Base-by-base conservation (phyloP, 1,140 invertebrate genomes). In the Drosophila tropicalis region DNA sequence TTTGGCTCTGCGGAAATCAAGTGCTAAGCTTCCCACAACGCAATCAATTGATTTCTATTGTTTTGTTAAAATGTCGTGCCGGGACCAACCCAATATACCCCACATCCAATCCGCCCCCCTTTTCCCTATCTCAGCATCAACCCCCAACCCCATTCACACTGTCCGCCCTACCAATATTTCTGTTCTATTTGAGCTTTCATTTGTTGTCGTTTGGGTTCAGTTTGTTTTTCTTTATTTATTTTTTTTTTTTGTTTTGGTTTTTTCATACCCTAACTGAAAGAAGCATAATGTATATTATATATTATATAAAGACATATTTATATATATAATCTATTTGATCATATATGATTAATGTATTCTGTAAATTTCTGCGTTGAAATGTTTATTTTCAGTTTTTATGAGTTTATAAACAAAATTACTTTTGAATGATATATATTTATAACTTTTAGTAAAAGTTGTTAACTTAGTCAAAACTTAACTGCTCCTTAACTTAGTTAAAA, bases 31-130 rank as follows among this genome's bases (percentile, higher is more conserved):
- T 89, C 83, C 83, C 83, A 89, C 83, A 87, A 87, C 84, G 84
- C 84, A 89, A 87, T 89, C 84, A 87, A 87, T 87, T 89, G 84
- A 87, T 87, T 87, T 87, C 84, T 87, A 87, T 87, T 87, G 83
- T 87, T 87, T 87, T 87, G 84, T 89, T 83, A 83, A 87, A 89
- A 89, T 89, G 84, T 87, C 79, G 79, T 83, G 72, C 70, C 62
- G 79, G 65, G 61, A 64, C 62, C 65, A 64, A 51, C 44, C 44
- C 44, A 15, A 10, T 51, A 63, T 58, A 47, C 22, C 60, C 58
- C 55, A 40, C 25, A n/a, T n/a, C 51, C 34, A 29, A 29, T 29
- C 2, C 60, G n/a, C 39, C 7, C 9, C 25, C 25, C 19, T 51
- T 1, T 1, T 9, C 19, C 36, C 12, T 36, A 13, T 29, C 29